Evolutionary conservation across 2,888 invertebrate species (phyloP).

Genomic region (Gasteruption jaculator): DNA sequence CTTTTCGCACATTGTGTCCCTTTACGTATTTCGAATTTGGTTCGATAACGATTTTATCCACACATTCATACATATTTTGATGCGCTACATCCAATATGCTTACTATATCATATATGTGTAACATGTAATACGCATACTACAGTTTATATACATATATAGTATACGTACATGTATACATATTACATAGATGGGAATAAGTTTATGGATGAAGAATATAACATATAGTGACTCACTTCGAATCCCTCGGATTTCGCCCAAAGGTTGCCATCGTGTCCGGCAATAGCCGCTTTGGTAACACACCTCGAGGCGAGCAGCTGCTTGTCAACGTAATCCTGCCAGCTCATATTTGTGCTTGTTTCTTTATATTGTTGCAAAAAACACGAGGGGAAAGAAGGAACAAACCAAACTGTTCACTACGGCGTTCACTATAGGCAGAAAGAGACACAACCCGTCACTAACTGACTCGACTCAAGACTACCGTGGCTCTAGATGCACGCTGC

Average conservation of each 20-base stretch:
- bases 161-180: slow-evolving; percentile 1
- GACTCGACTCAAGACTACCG: slow-evolving; percentile 46
- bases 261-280: slow-evolving; percentile 92
- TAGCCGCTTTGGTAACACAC: slow-evolving; percentile 92
- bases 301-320: slow-evolving; percentile 93
- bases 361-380: slow-evolving; percentile 25
- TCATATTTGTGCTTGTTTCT: slow-evolving; percentile 69
- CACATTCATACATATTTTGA: no score
- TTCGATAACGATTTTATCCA: no score
- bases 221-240: slow-evolving; percentile 94
- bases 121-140: no score
- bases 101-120: no score
- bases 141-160: no score
- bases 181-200: not conserved
- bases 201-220: slow-evolving; percentile 17
- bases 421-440: no score
- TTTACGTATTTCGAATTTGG: slow-evolving; percentile 13
- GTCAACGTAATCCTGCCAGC: slow-evolving; percentile 98
- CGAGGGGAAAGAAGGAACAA: slow-evolving; percentile 24
- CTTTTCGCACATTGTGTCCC: slow-evolving; percentile 1
- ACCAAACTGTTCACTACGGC: slow-evolving; percentile 39
- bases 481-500: slow-evolving; percentile 20
- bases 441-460: slow-evolving; percentile 44
- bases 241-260: slow-evolving; percentile 91
- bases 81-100: not conserved